A percentile compares a stretch with the other conserved stretches of the same genome.
Evolutionary conservation across 2,888 invertebrate species (phyloP).

Genomic region (Metacarcinus magister): DNA sequence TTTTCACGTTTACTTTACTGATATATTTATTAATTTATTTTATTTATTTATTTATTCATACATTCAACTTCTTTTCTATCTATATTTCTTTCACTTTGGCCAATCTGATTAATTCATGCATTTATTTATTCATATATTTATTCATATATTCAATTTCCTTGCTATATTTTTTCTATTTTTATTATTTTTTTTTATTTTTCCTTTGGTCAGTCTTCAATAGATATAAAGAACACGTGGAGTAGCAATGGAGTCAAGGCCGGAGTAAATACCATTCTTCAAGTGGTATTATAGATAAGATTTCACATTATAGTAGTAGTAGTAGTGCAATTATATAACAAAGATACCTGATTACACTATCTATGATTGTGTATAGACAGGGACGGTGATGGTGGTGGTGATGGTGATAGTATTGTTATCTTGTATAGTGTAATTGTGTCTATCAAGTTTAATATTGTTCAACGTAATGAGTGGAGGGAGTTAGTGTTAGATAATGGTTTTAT

Average conservation of each 20-base stretch:
- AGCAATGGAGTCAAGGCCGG: background rate
- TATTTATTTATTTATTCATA: too few relatives aligned
- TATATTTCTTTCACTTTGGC: too few relatives aligned
- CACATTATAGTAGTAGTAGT: background rate
- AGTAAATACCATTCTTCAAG: background rate
- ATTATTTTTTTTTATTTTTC: too few relatives aligned
- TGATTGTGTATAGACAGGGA: background rate
- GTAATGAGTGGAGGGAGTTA: background rate
- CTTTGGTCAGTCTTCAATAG: too few relatives aligned
- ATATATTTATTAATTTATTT: too few relatives aligned
- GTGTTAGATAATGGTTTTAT: too few relatives aligned
- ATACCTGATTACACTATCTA: background rate
- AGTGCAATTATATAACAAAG: background rate
- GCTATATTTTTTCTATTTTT: too few relatives aligned
- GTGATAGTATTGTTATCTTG: background rate
- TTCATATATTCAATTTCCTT: too few relatives aligned
- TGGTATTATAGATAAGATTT: background rate
- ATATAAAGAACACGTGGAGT: background rate
- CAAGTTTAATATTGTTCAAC: background rate
- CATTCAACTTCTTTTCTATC: too few relatives aligned
- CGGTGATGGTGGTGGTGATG: background rate
- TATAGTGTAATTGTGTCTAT: background rate
- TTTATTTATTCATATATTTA: too few relatives aligned
- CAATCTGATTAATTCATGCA: too few relatives aligned
- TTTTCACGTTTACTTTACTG: too few relatives aligned